Evolutionary conservation across 2,797 vertebrate species (phyloP).

Genomic region (Sebastes minor): DNA sequence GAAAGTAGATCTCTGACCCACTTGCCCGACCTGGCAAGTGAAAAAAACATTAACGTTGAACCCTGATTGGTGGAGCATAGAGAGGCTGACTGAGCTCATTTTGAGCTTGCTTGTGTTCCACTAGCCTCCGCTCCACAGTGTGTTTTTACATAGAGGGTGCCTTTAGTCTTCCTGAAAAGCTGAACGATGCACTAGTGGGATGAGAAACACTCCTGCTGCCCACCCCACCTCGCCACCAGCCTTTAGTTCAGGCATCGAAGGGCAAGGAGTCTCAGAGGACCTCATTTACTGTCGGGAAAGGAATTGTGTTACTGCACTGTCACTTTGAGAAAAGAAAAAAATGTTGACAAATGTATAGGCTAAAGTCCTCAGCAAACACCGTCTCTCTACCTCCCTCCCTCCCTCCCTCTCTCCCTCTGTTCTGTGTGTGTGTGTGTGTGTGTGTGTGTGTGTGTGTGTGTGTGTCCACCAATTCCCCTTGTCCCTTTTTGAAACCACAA

Average conservation of each 20-base stretch:
- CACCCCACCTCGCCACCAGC: conserved; percentile 25
- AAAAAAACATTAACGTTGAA: too few species aligned
- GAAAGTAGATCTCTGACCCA: too few species aligned
- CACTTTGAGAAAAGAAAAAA: conserved; percentile 14
- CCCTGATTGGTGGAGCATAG: not conserved
- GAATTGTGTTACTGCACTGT: conserved; percentile 17
- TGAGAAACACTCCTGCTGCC: conserved; percentile 39
- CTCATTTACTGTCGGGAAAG: conserved; percentile 51
- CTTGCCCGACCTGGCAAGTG: too few species aligned
- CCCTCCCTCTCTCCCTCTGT: not conserved
- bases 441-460: not conserved
- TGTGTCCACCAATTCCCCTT: not conserved
- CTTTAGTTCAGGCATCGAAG: conserved; percentile 34
- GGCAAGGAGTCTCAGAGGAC: conserved; percentile 46
- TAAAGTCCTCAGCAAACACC: conserved; percentile 6
- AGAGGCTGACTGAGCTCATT: not conserved
- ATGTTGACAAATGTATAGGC: conserved; percentile 23
- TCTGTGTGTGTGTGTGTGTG: not conserved
- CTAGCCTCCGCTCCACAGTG: not conserved
- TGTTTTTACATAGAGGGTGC: not conserved
- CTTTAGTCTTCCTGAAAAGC: conserved; percentile 14
- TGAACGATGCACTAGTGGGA: conserved; percentile 17
- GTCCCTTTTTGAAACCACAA: conserved; percentile 18
- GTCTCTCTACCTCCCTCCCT: not conserved
- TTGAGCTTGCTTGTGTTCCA: not conserved